phyloP scores from a whole-genome alignment of 2,888 invertebrate species.

The Herminia tarsipennalis region DNA sequence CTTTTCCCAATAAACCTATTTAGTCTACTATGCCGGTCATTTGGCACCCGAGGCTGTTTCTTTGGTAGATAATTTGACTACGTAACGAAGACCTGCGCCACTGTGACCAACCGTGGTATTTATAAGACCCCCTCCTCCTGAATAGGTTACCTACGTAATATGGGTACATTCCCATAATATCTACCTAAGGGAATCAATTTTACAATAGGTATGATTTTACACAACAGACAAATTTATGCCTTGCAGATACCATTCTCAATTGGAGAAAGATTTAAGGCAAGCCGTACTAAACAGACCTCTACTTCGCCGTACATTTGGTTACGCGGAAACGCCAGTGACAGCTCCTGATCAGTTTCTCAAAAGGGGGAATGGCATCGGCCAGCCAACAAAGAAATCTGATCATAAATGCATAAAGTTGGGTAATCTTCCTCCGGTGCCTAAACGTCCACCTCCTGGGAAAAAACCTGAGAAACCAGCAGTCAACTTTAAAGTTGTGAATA shows the following conservation, averaged over 20 bases:
- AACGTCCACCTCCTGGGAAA: slow-evolving; percentile 63
- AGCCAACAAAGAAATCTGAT: slow-evolving; percentile 68
- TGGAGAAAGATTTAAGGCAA: slow-evolving; percentile 75
- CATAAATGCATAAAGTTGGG: slow-evolving; percentile 70
- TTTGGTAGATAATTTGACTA: too few relatives aligned
- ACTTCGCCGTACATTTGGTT: slow-evolving; percentile 88
- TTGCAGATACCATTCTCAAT: slow-evolving; percentile 81
- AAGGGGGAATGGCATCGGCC: slow-evolving; percentile 84
- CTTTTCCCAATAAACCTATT: too few relatives aligned
- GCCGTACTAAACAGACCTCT: slow-evolving; percentile 66
- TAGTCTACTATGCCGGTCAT: too few relatives aligned
- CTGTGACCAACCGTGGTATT: too few relatives aligned
- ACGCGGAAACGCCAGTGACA: slow-evolving; percentile 86
- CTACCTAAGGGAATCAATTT: too few relatives aligned
- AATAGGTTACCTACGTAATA: too few relatives aligned
- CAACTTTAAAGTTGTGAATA: slow-evolving; percentile 87
- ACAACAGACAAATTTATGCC: background rate
- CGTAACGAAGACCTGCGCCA: too few relatives aligned
- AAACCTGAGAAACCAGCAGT: slow-evolving; percentile 63
- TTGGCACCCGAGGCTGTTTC: too few relatives aligned
- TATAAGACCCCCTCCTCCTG: too few relatives aligned
- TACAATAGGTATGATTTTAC: too few relatives aligned
- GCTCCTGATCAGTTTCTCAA: slow-evolving; percentile 87
- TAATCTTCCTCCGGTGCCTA: slow-evolving; percentile 79
- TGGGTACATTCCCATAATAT: too few relatives aligned